Conservation (phyloP, 2,888 invertebrate species). For the Corbicula japonica region DNA sequence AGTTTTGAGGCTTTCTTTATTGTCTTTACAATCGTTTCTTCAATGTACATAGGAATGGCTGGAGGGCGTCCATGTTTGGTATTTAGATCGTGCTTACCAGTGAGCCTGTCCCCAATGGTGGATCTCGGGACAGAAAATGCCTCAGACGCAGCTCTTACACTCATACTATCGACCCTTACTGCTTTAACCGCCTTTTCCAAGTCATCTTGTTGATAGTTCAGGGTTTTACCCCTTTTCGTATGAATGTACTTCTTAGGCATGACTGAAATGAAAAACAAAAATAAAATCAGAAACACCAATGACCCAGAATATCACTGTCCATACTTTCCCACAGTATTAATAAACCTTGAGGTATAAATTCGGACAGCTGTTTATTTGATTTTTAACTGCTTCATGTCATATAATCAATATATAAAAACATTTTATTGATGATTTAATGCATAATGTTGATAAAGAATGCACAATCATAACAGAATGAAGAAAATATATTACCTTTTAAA, state of each 20-base stretch:
- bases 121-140: neutral
- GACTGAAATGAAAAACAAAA: no score
- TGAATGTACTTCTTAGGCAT: no score
- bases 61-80: neutral
- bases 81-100: slow-evolving; percentile 5
- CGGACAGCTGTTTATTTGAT: no score
- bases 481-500: slow-evolving; percentile 4
- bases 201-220: neutral
- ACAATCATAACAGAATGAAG: slow-evolving; percentile 4
- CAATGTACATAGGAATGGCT: slow-evolving; percentile 10
- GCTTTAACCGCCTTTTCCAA: neutral
- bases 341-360: no score
- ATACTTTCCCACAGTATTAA: no score
- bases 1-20: slow-evolving; percentile 2
- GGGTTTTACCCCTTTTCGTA: neutral
- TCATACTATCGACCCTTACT: neutral
- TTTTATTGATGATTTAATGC: slow-evolving; percentile 1
- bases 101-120: slow-evolving; percentile 9
- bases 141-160: neutral
- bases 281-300: no score
- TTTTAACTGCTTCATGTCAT: slow-evolving; percentile 2
- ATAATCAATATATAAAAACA: slow-evolving; percentile 1
- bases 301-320: no score
- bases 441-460: slow-evolving; percentile 4
- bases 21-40: slow-evolving; percentile 7